Evolutionary conservation across 1,140 invertebrate species (phyloP).

Genomic region (Papilio machaon): DNA sequence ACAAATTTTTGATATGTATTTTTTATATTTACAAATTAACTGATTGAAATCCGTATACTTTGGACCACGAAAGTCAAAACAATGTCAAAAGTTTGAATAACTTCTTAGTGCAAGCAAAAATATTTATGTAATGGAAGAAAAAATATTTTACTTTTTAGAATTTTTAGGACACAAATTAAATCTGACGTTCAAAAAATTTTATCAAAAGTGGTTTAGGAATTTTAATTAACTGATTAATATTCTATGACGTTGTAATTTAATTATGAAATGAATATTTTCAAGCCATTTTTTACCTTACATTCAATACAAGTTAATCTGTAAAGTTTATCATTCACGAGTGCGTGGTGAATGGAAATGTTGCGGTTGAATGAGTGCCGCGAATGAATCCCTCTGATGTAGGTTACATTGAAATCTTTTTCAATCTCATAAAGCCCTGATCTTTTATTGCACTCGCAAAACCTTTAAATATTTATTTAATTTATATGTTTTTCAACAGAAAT

Average conservation of each 20-base stretch:
- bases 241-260: neutral
- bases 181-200: too few relatives aligned
- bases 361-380: conserved; percentile 7
- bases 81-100: too few relatives aligned
- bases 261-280: neutral
- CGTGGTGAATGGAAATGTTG: conserved; percentile 13
- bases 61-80: too few relatives aligned
- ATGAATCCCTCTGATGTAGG: conserved; percentile 24
- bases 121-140: too few relatives aligned
- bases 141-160: too few relatives aligned
- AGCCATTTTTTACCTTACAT: neutral
- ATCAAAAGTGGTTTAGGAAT: neutral
- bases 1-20: too few relatives aligned
- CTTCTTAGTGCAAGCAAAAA: too few relatives aligned
- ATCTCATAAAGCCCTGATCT: conserved; percentile 1
- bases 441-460: neutral
- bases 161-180: too few relatives aligned
- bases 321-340: conserved; percentile 26
- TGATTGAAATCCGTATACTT: too few relatives aligned
- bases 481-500: neutral
- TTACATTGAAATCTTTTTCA: conserved; percentile 21
- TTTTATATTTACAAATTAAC: too few relatives aligned
- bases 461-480: neutral
- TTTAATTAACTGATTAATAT: neutral
- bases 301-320: neutral